phyloP scores from a whole-genome alignment of 2,797 vertebrate species.

The Mycteria americana region DNA sequence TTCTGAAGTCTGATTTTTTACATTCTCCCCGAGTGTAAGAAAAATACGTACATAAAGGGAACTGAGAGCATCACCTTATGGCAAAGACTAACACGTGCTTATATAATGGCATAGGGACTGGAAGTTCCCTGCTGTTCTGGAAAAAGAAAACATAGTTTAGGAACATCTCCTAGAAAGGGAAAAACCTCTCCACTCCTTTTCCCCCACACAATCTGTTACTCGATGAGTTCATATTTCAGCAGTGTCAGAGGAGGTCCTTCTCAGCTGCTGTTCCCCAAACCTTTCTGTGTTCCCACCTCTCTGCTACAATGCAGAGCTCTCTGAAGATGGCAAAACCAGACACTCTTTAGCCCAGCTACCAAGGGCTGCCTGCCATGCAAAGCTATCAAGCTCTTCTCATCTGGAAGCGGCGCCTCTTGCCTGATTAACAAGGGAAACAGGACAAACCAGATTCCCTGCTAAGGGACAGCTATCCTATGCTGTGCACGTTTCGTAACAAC shows the following conservation, averaged over 20 bases:
- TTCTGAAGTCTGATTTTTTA: not conserved
- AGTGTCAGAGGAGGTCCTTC: constrained; percentile 6
- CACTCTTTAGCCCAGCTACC: not conserved
- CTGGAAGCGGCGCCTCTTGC: not conserved
- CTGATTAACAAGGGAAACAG: not conserved
- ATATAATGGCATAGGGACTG: not conserved
- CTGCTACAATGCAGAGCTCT: not conserved
- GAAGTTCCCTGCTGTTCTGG: constrained; percentile 44
- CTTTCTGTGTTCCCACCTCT: not conserved
- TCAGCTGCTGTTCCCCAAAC: not conserved
- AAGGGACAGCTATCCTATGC: not conserved
- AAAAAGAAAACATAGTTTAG: constrained; percentile 21
- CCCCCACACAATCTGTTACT: constrained; percentile 46
- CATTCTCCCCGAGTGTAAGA: not conserved
- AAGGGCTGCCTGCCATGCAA: not conserved
- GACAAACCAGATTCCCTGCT: rapidly evolving
- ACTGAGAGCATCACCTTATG: not conserved
- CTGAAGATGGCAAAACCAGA: not conserved
- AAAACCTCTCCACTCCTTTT: constrained; percentile 22
- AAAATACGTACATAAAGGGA: not conserved
- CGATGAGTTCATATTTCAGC: not conserved
- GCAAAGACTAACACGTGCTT: constrained; percentile 33
- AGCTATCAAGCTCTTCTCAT: not conserved
- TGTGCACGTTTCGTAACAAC: not conserved
- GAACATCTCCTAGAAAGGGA: constrained; percentile 30